A percentile compares a stretch with the other conserved stretches of the same genome.
Conservation (phyloP, 2,888 invertebrate genomes). For the Tetranychus truncatus region DNA sequence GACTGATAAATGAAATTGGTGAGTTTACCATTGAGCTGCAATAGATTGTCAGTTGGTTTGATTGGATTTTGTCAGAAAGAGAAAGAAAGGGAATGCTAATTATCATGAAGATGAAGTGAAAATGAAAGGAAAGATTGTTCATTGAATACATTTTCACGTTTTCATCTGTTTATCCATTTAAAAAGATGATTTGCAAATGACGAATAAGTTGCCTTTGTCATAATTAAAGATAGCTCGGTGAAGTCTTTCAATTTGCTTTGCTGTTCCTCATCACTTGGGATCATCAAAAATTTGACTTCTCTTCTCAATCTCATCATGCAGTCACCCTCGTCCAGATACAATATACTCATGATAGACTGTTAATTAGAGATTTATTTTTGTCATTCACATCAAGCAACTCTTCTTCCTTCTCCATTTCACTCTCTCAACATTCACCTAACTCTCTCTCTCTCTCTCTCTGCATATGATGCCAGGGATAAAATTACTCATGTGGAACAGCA, state of each 20-base stretch:
- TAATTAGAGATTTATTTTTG: slow-evolving; percentile 1
- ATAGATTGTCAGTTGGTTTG: no score
- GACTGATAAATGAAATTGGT: no score
- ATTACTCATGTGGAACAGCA: neutral
- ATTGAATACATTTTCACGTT: no score
- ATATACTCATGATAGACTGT: neutral
- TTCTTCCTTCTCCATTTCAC: neutral
- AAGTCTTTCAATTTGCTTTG: neutral
- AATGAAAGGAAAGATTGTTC: no score
- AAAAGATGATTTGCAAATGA: no score
- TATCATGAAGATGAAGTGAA: no score
- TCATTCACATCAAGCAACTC: neutral
- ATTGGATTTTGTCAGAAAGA: no score
- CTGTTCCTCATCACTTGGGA: neutral
- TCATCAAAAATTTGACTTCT: neutral
- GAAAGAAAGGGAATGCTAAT: no score
- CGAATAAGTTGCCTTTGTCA: neutral
- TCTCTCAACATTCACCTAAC: neutral
- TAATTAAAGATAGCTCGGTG: neutral
- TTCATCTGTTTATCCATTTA: no score
- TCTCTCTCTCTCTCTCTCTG: neutral
- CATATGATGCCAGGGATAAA: neutral
- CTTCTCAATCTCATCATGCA: neutral
- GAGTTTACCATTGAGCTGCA: no score
- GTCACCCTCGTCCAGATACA: neutral